Percentiles rank a stretch among this genome's conserved stretches.
Conservation (phyloP, 2,888 invertebrate species). For the Dilophus febrilis region DNA sequence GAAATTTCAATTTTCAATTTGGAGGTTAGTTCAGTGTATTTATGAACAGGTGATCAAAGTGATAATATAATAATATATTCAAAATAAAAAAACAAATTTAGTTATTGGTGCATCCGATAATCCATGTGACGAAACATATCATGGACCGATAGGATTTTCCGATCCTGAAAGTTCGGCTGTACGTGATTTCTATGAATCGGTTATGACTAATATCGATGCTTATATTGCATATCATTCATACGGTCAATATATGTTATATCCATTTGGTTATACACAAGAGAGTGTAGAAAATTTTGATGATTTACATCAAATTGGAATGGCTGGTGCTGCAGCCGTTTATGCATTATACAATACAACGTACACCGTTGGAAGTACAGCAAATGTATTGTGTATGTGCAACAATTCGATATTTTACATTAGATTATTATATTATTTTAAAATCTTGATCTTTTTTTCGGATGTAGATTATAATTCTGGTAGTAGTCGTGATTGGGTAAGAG, state of each 20-base stretch:
- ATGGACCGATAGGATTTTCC: conserved; percentile 37
- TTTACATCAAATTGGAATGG: conserved; percentile 30
- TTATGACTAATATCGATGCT: conserved; percentile 30
- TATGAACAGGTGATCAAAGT: too few relatives aligned
- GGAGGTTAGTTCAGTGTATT: too few relatives aligned
- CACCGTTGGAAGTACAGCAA: conserved; percentile 36
- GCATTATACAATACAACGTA: conserved; percentile 34
- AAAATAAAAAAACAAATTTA: too few relatives aligned
- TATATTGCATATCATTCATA: conserved; percentile 47
- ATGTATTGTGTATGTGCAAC: conserved; percentile 38
- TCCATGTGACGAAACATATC: conserved; percentile 30
- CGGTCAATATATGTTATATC: conserved; percentile 41
- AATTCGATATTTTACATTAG: too few relatives aligned
- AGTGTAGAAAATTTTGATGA: conserved; percentile 32
- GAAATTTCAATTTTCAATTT: conserved; percentile 26
- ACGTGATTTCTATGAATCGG: conserved; percentile 28
- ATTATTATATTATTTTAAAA: too few relatives aligned
- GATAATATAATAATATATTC: too few relatives aligned
- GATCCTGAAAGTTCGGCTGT: conserved; percentile 36
- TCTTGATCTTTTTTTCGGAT: too few relatives aligned
- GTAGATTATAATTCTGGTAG: conserved; percentile 31
- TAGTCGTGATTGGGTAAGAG: conserved; percentile 37
- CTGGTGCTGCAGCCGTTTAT: conserved; percentile 33
- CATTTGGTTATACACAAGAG: conserved; percentile 35
- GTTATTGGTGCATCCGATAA: conserved; percentile 31